Evolutionary conservation across 2,888 invertebrate genomes (phyloP), one percentile per base, ranked within the genome.

Genomic region (Sminthurides aquaticus): DNA sequence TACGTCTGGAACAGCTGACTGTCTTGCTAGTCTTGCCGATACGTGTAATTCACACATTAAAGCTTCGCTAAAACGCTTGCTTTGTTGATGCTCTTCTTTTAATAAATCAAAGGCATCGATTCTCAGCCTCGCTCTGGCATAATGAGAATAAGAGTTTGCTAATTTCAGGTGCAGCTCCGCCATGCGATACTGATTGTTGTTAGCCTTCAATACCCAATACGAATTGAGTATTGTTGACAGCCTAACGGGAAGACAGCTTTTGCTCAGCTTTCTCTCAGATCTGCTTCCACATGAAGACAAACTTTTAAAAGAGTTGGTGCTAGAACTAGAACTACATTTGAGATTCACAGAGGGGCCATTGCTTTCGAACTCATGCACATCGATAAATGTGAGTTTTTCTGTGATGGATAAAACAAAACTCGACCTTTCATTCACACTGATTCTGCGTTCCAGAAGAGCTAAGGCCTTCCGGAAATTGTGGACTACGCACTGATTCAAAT

Each of bases 401-500:
- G 74, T 72, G 15, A 74, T 74, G 18, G 71, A 70, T 56, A 73
- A 64, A 15, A 74, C 66, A 63, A 74, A 74, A 62, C 73, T 73
- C 15, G 74, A 74, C 27, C 74, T 65, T 60, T 74, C 74, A 62
- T 72, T 74, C 1, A 73, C 68, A 59, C 74, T 73, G 62, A 73
- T 65, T 25, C 67, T 70, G 26, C 68, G 60, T 57, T 74, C 73
- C 49, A 74, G 59, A 2, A 72, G 67, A 25, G 66, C 65, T 27
- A 74, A 69, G 8, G 74, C 69, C 56, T 74, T 74, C 29, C 74
- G 65, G 56, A 74, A 74, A 61, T 74, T 74, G 57, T 73, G 73
- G 15, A 74, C 71, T 63, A 73, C 71, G 8, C 69, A 71, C 11
- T 69, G 71, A 49, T 66, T 66, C 55, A 74, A 67, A 57, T 67